A percentile compares a stretch with the other conserved stretches of the same genome.
phyloP scores from a whole-genome alignment of 2,797 vertebrate species.

The Gadopsis bispinosus region DNA sequence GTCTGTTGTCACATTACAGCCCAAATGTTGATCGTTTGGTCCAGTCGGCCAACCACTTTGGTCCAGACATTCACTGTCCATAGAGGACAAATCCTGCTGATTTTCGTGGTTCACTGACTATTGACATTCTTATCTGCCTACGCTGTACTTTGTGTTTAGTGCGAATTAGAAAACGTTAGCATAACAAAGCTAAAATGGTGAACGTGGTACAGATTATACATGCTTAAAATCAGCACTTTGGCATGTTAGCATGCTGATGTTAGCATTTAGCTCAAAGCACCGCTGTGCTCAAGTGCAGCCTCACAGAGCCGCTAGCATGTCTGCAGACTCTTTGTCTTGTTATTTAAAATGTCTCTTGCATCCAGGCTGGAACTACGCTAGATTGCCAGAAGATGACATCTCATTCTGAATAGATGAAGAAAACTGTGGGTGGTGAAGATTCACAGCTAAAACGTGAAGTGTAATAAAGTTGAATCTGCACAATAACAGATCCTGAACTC shows the following conservation, averaged over 20 bases:
- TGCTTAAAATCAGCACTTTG: neutral
- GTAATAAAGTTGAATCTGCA: conserved; percentile 14
- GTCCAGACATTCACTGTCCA: neutral
- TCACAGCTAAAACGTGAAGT: conserved; percentile 35
- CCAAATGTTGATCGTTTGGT: neutral
- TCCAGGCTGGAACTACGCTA: neutral
- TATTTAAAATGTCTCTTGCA: conserved; percentile 9
- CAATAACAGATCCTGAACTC: conserved; percentile 16
- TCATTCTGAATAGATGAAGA: conserved; percentile 27
- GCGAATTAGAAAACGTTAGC: neutral
- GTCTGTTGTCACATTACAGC: neutral
- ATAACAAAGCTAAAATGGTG: neutral
- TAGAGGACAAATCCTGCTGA: neutral
- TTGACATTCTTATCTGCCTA: neutral
- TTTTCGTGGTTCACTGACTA: neutral
- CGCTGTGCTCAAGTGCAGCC: neutral
- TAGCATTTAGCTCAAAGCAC: neutral
- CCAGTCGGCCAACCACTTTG: neutral
- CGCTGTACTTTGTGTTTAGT: neutral
- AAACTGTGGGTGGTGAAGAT: conserved; percentile 47
- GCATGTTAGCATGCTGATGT: neutral
- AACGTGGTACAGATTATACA: neutral
- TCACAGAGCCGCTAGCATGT: neutral
- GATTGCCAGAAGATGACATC: conserved; percentile 26
- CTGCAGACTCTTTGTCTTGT: neutral